Base-by-base conservation (phyloP, 1,140 invertebrate genomes). In the Pogonomyrmex californicus region DNA sequence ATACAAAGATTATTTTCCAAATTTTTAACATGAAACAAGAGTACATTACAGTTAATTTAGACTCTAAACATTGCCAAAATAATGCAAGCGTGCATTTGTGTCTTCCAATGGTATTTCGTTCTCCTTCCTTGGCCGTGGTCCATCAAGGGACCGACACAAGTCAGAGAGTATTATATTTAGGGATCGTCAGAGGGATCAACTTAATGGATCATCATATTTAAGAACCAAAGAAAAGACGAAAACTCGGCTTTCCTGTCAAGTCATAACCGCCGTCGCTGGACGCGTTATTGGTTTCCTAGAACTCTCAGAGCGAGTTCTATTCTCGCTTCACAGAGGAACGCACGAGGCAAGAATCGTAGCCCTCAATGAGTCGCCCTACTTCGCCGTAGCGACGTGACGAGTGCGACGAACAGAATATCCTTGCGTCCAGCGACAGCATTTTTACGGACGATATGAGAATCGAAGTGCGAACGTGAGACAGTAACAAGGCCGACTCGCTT, bases 1-100 rank as follows among this genome's bases (percentile, higher is more conserved):
- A 83, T 60, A 75, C 54, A 75, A 83, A 83, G 68, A 44, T 60
- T 41, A 1, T 83, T 62, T 73, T 47, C 51, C 75, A 83, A 33
- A 23, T 23, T 75, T 49, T 73, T 75, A 62, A 62, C 41, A 60
- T 49, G 17, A 60, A 54, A 56, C 68, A 54, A 83, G 3, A 83
- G n/a, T 23, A 23, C 23, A 23, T 2, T 7, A 4, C 4, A n/a
- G 68, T 30, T 23, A 23, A 5, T 62, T 47, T 30, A 62, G 68
- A 36, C 6, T 73, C 17, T 44, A 81, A 73, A 30, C 6, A 47
- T 49, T 9, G 38, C 4, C 30, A 38, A 30, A 73, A 36, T 5
- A 60, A 60, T 47, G 23, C 14, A 41, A 12, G 14, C 4, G 1
- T 54, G 5, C 14, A 44, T 23, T 36, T 36, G n/a, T 17, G 10